A percentile compares a stretch with the other conserved stretches of the same genome.
These are phyloP conservation scores for Poeciliopsis turrubarensis DNA, from an alignment of 2,113 vertebrate genomes.

Conservation along the genomic window DNA sequence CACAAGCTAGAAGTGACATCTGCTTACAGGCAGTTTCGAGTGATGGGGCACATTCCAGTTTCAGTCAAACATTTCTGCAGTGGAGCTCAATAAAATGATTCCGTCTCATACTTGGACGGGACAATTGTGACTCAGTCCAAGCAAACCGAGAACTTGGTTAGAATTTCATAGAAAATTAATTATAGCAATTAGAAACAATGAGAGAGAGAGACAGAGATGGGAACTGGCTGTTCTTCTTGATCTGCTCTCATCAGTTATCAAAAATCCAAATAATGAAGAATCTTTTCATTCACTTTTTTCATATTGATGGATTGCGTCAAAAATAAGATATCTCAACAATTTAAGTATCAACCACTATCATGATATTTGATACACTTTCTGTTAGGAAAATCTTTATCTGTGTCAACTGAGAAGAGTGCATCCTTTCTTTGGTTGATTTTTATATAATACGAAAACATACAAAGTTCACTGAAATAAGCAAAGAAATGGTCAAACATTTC, in stretches of 20 bases:
- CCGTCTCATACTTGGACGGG: neutral
- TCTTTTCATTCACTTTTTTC: too few relatives aligned
- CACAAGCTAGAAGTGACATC: constrained; percentile 20
- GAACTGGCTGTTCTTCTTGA: too few relatives aligned
- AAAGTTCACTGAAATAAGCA: too few relatives aligned
- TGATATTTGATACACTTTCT: neutral
- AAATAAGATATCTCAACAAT: neutral
- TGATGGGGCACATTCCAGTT: constrained; percentile 13
- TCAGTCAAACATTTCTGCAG: neutral
- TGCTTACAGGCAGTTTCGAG: constrained; percentile 14
- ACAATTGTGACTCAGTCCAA: neutral
- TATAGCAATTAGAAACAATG: too few relatives aligned
- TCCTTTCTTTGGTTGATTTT: neutral
- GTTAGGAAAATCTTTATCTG: neutral
- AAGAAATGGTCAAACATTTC: too few relatives aligned
- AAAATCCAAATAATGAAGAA: too few relatives aligned
- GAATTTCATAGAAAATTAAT: neutral
- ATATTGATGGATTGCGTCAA: too few relatives aligned
- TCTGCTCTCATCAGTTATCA: too few relatives aligned
- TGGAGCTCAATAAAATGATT: neutral
- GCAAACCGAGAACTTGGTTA: constrained; percentile 6
- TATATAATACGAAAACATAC: too few relatives aligned
- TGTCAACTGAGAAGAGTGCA: neutral
- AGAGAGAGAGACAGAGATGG: too few relatives aligned
- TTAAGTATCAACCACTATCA: neutral